These are phyloP conservation scores for Cephus runcator DNA, from an alignment of 2,888 invertebrate species.

Conservation along the genomic window DNA sequence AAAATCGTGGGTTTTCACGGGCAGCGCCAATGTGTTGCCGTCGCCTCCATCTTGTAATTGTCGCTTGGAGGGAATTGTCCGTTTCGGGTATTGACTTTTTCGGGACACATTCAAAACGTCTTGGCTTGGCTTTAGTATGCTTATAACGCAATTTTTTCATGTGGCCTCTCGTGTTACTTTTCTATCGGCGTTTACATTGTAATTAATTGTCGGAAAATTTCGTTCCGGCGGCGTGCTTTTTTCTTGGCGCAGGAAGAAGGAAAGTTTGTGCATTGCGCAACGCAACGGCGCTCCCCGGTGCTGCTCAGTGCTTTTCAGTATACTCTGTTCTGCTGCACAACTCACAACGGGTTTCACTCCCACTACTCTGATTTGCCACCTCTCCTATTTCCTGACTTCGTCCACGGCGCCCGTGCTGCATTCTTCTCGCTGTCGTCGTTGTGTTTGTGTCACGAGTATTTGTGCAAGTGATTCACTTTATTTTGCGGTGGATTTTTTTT, in stretches of 20 bases:
- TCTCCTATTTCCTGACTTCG: slow-evolving; percentile 15
- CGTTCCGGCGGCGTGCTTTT: slow-evolving; percentile 24
- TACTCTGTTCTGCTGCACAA: slow-evolving; percentile 38
- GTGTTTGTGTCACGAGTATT: neutral
- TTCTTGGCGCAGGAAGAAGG: slow-evolving; percentile 42
- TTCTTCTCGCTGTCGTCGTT: neutral
- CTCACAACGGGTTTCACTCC: slow-evolving; percentile 40
- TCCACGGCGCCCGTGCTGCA: neutral
- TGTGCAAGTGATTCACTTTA: neutral
- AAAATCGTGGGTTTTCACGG: slow-evolving; percentile 31
- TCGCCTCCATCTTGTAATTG: slow-evolving; percentile 53
- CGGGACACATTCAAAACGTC: neutral
- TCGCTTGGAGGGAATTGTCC: slow-evolving; percentile 46
- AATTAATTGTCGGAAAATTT: neutral
- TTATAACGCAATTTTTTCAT: neutral
- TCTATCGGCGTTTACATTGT: neutral
- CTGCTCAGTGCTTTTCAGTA: slow-evolving; percentile 2
- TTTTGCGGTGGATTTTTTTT: neutral
- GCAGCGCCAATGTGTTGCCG: slow-evolving; percentile 27
- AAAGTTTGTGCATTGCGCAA: slow-evolving; percentile 61
- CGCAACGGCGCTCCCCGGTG: slow-evolving; percentile 47
- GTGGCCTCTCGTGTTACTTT: neutral
- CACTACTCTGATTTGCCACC: slow-evolving; percentile 24
- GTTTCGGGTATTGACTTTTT: slow-evolving; percentile 6
- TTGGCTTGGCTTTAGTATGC: neutral